A percentile compares a stretch with the other conserved stretches of the same genome.
Conservation (phyloP, 2,888 invertebrate genomes). For the Leucophenga maculata region DNA sequence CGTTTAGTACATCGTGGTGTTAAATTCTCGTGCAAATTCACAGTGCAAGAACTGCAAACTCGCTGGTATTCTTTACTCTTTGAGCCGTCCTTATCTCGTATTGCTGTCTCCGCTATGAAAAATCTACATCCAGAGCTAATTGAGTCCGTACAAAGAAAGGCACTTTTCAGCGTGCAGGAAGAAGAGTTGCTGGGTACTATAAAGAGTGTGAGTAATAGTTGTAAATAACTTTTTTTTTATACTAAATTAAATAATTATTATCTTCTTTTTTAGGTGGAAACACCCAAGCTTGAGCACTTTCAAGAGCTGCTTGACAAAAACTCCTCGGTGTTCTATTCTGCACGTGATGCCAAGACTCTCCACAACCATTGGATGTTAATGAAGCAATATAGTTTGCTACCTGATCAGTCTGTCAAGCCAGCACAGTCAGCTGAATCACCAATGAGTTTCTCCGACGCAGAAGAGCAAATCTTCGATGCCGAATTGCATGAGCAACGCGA, state of each 20-base stretch:
- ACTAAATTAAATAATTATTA: neutral
- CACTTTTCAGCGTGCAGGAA: conserved; percentile 90
- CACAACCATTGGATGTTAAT: conserved; percentile 93
- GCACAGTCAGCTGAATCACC: conserved; percentile 78
- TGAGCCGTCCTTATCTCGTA: conserved; percentile 92
- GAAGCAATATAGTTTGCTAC: conserved; percentile 91
- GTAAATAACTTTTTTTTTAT: neutral
- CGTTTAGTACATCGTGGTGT: conserved; percentile 90
- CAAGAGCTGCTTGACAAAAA: conserved; percentile 88
- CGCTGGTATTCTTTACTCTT: conserved; percentile 97
- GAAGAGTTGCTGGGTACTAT: conserved; percentile 88
- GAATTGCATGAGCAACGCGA: conserved; percentile 86
- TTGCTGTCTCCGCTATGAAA: conserved; percentile 93
- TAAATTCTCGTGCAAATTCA: conserved; percentile 96
- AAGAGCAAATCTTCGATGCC: conserved; percentile 88
- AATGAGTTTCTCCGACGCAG: conserved; percentile 90
- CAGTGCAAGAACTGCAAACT: conserved; percentile 92
- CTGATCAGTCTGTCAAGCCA: conserved; percentile 86
- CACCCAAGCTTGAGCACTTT: conserved; percentile 84
- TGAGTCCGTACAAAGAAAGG: conserved; percentile 88
- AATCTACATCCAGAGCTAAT: conserved; percentile 94
- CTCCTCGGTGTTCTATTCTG: conserved; percentile 88
- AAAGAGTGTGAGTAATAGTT: conserved; percentile 79
- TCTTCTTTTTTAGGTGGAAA: conserved; percentile 75
- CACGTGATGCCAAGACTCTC: conserved; percentile 88